Conservation (phyloP, 2,888 invertebrate species). For the Esperia sulphurella region DNA sequence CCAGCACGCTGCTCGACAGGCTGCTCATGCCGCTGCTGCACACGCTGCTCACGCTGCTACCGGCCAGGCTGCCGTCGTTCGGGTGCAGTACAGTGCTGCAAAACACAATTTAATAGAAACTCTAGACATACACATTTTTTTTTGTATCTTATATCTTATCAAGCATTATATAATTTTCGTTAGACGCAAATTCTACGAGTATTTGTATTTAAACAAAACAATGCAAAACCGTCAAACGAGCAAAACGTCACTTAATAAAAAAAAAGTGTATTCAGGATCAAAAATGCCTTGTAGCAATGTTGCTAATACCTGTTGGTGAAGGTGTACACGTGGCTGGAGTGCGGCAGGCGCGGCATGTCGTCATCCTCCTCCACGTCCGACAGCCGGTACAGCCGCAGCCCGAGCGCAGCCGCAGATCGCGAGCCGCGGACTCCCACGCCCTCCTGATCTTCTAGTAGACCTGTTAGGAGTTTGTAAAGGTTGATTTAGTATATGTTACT, state of each 20-base stretch:
- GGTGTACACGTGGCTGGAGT: conserved; percentile 89
- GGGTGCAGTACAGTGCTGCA: conserved; percentile 92
- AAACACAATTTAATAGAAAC: conserved; percentile 7
- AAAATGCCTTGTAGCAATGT: background rate
- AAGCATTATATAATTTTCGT: too few relatives aligned
- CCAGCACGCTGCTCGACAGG: conserved; percentile 63
- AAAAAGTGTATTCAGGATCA: too few relatives aligned
- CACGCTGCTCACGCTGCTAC: conserved; percentile 82
- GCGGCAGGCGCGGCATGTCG: conserved; percentile 87
- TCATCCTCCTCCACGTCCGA: conserved; percentile 89
- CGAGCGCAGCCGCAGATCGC: conserved; percentile 85
- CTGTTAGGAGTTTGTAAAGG: conserved; percentile 38
- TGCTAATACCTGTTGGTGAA: conserved; percentile 83
- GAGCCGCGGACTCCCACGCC: conserved; percentile 93
- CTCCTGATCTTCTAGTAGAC: conserved; percentile 91
- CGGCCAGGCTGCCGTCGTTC: conserved; percentile 87
- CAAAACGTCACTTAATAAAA: too few relatives aligned
- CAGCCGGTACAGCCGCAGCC: conserved; percentile 82
- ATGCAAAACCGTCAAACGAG: too few relatives aligned
- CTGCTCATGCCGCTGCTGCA: conserved; percentile 80
- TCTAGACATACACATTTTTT: too few relatives aligned
- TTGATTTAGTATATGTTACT: too few relatives aligned
- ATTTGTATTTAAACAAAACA: too few relatives aligned
- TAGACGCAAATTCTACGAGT: too few relatives aligned
- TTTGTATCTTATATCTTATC: too few relatives aligned